phyloP scores from a whole-genome alignment of 92 coral and sea anemone species.

The Isaurus tuberculatus region DNA sequence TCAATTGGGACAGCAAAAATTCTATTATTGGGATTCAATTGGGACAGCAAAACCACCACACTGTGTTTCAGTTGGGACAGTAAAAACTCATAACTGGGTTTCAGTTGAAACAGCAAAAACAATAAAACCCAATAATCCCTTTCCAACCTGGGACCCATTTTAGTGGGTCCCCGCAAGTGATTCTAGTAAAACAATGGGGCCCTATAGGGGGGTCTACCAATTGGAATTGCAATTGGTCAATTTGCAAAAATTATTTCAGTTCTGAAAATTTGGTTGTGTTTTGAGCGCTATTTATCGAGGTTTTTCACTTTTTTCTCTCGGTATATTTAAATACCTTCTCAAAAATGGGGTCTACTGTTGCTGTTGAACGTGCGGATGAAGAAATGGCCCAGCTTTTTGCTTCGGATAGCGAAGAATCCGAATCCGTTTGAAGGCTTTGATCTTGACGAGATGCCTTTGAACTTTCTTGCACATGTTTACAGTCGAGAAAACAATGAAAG shows the following conservation, averaged over 20 bases:
- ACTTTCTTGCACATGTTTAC: conserved; percentile 48
- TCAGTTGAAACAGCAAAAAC: no score
- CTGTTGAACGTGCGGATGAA: conserved; percentile 34
- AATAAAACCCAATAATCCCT: no score
- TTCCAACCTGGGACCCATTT: conserved; percentile 20
- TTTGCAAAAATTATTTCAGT: conserved; percentile 27
- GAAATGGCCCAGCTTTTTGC: conserved; percentile 46
- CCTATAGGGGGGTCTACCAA: conserved; percentile 31
- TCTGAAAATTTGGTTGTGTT: conserved; percentile 36
- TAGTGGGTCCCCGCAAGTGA: conserved; percentile 35
- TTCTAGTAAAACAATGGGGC: conserved; percentile 30
- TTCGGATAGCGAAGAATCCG: conserved; percentile 47
- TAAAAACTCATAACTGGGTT: no score
- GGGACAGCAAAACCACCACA: no score
- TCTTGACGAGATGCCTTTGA: conserved; percentile 54
- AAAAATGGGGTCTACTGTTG: conserved; percentile 56
- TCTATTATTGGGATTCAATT: no score
- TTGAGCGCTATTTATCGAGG: conserved; percentile 28
- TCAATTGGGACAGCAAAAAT: no score
- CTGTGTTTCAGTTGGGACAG: no score
- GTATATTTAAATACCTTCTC: conserved; percentile 23
- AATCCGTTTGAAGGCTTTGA: conserved; percentile 55
- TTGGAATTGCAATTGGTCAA: conserved; percentile 33
- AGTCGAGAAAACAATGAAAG: conserved; percentile 34
- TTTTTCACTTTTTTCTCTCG: conserved; percentile 9